Evolutionary conservation across 2,113 vertebrate species (phyloP).

Genomic region (Passer domesticus): DNA sequence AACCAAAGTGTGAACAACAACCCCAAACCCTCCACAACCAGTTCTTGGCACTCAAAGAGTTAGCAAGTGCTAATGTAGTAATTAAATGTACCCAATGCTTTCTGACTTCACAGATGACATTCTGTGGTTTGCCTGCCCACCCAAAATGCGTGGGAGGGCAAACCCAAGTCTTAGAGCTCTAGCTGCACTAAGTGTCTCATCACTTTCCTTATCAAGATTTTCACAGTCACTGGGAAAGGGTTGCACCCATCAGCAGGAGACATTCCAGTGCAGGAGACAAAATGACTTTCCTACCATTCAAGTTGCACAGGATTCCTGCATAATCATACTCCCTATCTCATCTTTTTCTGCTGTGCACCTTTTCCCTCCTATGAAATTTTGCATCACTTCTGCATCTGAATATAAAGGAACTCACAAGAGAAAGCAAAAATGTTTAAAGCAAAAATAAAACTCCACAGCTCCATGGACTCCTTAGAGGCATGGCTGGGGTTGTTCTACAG

Average conservation of each 20-base stretch:
- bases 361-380: slow-evolving; percentile 19
- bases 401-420: not conserved
- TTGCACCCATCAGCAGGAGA: slow-evolving; percentile 44
- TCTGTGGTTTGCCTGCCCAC: slow-evolving; percentile 46
- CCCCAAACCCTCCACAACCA: not conserved
- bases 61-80: not conserved
- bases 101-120: slow-evolving; percentile 55
- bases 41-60: slow-evolving; percentile 49
- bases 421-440: not conserved
- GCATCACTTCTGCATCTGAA: not conserved
- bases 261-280: slow-evolving; percentile 33
- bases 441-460: not conserved
- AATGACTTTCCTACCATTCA: slow-evolving; percentile 49
- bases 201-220: slow-evolving; percentile 71
- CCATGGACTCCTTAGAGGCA: not conserved
- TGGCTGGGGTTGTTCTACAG: not conserved
- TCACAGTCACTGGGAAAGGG: slow-evolving; percentile 47
- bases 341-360: slow-evolving; percentile 21
- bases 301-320: slow-evolving; percentile 55
- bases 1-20: not conserved
- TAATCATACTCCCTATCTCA: slow-evolving; percentile 49
- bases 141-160: slow-evolving; percentile 46
- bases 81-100: slow-evolving; percentile 51
- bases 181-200: slow-evolving; percentile 29
- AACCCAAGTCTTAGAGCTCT: slow-evolving; percentile 48